These are phyloP conservation scores for Chalcis sispes DNA, from an alignment of 2,888 invertebrate species.

Conservation along the genomic window DNA sequence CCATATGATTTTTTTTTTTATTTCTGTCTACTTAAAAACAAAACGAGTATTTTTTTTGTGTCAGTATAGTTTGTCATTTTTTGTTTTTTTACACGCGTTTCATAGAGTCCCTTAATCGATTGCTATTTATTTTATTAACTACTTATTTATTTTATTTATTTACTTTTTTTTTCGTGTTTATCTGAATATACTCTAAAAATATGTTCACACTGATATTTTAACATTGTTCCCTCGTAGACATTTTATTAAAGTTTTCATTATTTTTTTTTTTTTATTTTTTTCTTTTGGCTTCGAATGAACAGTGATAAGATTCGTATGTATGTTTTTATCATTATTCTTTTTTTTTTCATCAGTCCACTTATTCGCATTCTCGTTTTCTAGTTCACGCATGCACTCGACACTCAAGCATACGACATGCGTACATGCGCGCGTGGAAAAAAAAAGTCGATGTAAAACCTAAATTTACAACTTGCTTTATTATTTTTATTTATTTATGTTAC, in stretches of 20 bases:
- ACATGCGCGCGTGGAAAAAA: background rate
- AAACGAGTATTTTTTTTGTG: slow-evolving; percentile 42
- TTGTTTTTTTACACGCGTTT: slow-evolving; percentile 23
- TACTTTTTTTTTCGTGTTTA: slow-evolving; percentile 38
- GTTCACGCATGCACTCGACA: background rate
- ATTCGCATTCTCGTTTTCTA: background rate
- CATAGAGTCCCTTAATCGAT: background rate
- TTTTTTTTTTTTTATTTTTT: slow-evolving; percentile 46
- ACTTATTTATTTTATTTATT: slow-evolving; percentile 23
- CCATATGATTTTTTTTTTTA: background rate
- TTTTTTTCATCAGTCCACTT: slow-evolving; percentile 37
- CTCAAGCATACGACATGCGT: background rate
- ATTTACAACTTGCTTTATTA: too few relatives aligned
- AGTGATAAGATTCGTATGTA: slow-evolving; percentile 60
- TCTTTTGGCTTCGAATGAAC: slow-evolving; percentile 67
- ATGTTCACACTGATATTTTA: slow-evolving; percentile 72
- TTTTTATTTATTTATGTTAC: background rate
- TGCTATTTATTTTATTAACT: background rate
- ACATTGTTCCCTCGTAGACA: slow-evolving; percentile 72
- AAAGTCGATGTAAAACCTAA: background rate
- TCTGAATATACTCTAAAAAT: slow-evolving; percentile 71
- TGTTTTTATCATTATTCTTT: slow-evolving; percentile 4
- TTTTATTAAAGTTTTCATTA: slow-evolving; percentile 48
- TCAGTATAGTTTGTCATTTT: slow-evolving; percentile 28
- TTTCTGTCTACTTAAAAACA: slow-evolving; percentile 8